Percentiles rank a stretch among this genome's conserved stretches.
These are phyloP conservation scores for Pristionchus mayeri DNA, from an alignment of 2,888 invertebrate genomes.

Conservation along the genomic window DNA sequence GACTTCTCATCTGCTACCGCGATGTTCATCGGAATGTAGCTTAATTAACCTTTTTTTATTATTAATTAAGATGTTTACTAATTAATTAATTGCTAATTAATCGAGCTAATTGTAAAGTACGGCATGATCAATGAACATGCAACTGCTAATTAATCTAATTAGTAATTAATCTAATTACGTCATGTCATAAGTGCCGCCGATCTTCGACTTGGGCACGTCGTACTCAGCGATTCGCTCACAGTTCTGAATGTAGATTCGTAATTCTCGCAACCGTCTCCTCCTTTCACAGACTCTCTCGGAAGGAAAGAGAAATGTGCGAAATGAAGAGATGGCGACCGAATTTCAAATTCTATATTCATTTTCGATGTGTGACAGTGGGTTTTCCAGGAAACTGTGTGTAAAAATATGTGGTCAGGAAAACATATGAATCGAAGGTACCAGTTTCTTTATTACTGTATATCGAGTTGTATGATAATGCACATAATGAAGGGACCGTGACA, in stretches of 20 bases:
- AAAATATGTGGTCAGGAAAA: neutral
- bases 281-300: too few species aligned
- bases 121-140: too few species aligned
- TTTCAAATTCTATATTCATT: neutral
- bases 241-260: neutral
- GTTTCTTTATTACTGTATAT: neutral
- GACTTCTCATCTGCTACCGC: conserved; percentile 24
- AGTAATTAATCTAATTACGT: conserved; percentile 21
- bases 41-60: neutral
- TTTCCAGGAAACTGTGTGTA: neutral
- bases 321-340: neutral
- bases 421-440: neutral
- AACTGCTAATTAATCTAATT: conserved; percentile 5
- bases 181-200: conserved; percentile 36
- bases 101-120: neutral
- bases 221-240: conserved; percentile 46
- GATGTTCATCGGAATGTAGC: conserved; percentile 44
- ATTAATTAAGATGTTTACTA: too few species aligned
- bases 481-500: too few species aligned
- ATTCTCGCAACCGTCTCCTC: too few species aligned
- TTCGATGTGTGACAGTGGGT: neutral
- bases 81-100: neutral
- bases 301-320: neutral
- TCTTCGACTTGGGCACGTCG: conserved; percentile 41
- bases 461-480: neutral